Evolutionary conservation across 2,113 vertebrate species (phyloP).

Genomic region (Micromys minutus): DNA sequence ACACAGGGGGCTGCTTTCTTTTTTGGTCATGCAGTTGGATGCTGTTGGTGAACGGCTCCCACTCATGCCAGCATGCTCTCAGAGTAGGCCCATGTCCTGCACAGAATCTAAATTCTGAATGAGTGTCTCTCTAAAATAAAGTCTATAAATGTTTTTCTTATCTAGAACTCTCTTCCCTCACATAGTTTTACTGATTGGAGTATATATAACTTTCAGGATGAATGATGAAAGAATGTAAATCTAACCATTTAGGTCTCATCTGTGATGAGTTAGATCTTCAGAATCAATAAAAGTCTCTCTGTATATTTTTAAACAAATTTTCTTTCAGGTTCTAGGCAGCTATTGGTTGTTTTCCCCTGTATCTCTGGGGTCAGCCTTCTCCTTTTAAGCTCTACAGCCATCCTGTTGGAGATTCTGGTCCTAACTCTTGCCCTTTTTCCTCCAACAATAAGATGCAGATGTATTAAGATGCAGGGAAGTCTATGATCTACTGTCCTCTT

Average conservation of each 20-base stretch:
- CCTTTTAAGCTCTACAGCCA: constrained; percentile 8
- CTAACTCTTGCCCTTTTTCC: constrained; percentile 17
- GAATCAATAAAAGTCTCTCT: constrained; percentile 40
- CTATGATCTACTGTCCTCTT: not conserved
- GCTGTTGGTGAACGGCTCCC: not conserved
- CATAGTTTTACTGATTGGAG: not conserved
- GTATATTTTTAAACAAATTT: constrained; percentile 50
- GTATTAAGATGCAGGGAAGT: not conserved
- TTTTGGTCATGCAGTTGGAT: not conserved
- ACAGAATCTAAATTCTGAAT: constrained; percentile 7
- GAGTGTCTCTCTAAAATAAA: constrained; percentile 25
- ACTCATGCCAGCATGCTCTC: not conserved
- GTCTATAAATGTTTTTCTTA: constrained; percentile 42
- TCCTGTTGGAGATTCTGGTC: constrained; percentile 11
- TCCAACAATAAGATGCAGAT: not conserved
- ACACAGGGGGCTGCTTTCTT: not conserved
- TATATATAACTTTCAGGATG: constrained; percentile 9
- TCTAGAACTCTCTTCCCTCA: not conserved
- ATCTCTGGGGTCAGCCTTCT: constrained; percentile 11
- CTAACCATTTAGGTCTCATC: constrained; percentile 23
- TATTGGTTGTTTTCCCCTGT: not conserved
- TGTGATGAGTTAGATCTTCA: constrained; percentile 54
- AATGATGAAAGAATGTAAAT: constrained; percentile 43
- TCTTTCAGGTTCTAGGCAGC: constrained; percentile 37
- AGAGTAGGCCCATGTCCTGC: not conserved